A percentile compares a stretch with the other conserved stretches of the same genome.
phyloP scores from a whole-genome alignment of 2,888 invertebrate genomes.

The Cecidostiba fungosa region DNA sequence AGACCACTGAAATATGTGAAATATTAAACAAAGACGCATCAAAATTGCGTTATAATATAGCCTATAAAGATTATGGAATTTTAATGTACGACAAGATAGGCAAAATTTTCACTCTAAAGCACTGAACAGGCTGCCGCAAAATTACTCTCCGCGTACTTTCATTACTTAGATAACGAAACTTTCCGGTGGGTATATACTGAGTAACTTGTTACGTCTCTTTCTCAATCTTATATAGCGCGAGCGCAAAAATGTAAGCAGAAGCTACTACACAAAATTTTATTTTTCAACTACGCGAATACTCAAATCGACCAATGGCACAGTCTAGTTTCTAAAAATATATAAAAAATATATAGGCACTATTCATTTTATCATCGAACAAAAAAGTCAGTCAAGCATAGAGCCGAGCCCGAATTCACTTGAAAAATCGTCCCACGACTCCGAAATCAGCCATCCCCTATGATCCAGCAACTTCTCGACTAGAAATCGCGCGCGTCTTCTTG shows the following conservation, averaged over 20 bases:
- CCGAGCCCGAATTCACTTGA: neutral
- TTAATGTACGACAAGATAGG: neutral
- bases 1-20: too few relatives aligned
- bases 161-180: neutral
- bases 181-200: neutral
- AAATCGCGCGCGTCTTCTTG: constrained; percentile 31
- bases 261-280: too few relatives aligned
- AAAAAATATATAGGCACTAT: neutral
- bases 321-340: too few relatives aligned
- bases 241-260: neutral
- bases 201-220: neutral
- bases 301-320: too few relatives aligned
- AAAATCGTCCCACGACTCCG: neutral
- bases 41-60: too few relatives aligned
- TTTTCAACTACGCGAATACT: too few relatives aligned
- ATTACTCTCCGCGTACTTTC: neutral
- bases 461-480: neutral
- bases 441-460: neutral
- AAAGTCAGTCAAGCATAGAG: neutral
- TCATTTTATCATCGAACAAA: neutral
- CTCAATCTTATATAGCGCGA: neutral
- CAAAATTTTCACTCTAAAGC: neutral
- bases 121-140: neutral
- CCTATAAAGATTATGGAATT: too few relatives aligned
- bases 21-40: too few relatives aligned